phyloP scores from a whole-genome alignment of 2,113 vertebrate genomes.

The human region GRCh38 chr1:10102501-10103000 shows the following conservation, averaged over 20 bases:
- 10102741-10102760: background rate
- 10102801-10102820: background rate
- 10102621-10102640: too few relatives aligned
- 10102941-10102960: constrained; percentile 91
- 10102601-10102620: too few relatives aligned
- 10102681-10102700: too few relatives aligned
- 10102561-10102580: too few relatives aligned
- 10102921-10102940: constrained; percentile 23
- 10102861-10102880: background rate
- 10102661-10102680: too few relatives aligned
- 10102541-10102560: too few relatives aligned
- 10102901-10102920: background rate
- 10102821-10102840: background rate
- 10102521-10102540: too few relatives aligned
- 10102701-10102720: too few relatives aligned
- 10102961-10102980: constrained; percentile 95
- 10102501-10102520: too few relatives aligned
- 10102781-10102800: background rate
- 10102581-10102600: too few relatives aligned
- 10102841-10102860: background rate
- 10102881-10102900: background rate
- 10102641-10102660: too few relatives aligned
- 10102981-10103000: constrained; percentile 98
- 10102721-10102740: background rate
- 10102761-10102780: background rate